Percentiles rank a stretch among this genome's conserved stretches.
Evolutionary conservation across 2,888 invertebrate species (phyloP).

Genomic region (Drosophila gaucha): DNA sequence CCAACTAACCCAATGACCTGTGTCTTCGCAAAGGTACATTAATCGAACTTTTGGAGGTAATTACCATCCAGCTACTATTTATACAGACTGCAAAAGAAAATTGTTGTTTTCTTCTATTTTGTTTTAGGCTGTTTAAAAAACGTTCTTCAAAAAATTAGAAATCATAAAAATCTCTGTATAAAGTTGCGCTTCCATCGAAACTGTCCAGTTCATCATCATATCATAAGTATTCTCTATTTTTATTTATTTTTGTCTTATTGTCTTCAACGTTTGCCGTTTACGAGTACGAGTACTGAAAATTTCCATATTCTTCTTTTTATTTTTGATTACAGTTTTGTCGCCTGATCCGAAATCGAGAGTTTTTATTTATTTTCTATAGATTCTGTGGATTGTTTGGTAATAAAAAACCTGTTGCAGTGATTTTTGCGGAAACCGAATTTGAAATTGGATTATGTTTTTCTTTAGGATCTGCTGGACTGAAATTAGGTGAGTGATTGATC

Average conservation of each 20-base stretch:
- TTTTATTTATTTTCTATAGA: slow-evolving; percentile 9
- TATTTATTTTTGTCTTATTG: slow-evolving; percentile 65
- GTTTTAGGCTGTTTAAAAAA: slow-evolving; percentile 3
- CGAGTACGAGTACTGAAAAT: slow-evolving; percentile 42
- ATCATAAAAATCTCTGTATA: slow-evolving; percentile 47
- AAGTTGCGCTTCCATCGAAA: slow-evolving; percentile 40
- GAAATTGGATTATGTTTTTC: slow-evolving; percentile 24
- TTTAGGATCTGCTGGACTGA: slow-evolving; percentile 11
- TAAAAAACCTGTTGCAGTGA: slow-evolving; percentile 42
- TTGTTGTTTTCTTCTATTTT: slow-evolving; percentile 2
- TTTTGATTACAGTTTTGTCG: slow-evolving; percentile 40
- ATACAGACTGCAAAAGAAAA: slow-evolving; percentile 26
- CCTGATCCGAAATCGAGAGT: slow-evolving; percentile 31
- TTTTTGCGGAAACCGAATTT: slow-evolving; percentile 65
- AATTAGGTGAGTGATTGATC: slow-evolving; percentile 19
- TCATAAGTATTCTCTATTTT: slow-evolving; percentile 46
- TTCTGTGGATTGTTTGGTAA: slow-evolving; percentile 15
- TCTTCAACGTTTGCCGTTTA: slow-evolving; percentile 70
- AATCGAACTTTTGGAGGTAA: slow-evolving; percentile 24
- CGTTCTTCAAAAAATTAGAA: slow-evolving; percentile 11
- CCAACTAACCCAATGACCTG: slow-evolving; percentile 44
- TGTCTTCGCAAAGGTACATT: slow-evolving; percentile 54
- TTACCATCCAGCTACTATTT: slow-evolving; percentile 14
- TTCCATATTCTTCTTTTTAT: slow-evolving; percentile 22
- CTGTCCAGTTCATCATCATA: slow-evolving; percentile 36